A percentile compares a stretch with the other conserved stretches of the same genome.
Conservation (phyloP, 2,113 vertebrate species). For the Pituophis catenifer region DNA sequence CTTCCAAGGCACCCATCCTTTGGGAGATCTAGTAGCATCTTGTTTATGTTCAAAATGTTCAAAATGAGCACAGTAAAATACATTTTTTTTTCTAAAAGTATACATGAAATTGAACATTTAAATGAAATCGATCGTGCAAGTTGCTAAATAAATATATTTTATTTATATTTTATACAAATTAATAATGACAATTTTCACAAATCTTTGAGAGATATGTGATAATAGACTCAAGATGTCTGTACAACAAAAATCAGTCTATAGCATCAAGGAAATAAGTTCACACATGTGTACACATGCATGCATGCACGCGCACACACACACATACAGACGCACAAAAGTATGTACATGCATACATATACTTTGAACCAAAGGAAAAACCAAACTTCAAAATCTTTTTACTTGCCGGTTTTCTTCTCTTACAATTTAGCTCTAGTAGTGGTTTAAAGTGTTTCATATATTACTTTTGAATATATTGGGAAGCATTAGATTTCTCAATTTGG, state of each 20-base stretch:
- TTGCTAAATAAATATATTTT: neutral
- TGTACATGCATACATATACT: neutral
- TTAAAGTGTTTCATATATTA: neutral
- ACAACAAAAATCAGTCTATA: conserved; percentile 3
- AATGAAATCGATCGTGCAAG: neutral
- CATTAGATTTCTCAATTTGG: neutral
- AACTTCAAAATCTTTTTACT: conserved; percentile 1
- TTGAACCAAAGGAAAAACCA: neutral
- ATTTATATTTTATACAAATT: neutral
- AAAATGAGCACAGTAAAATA: neutral
- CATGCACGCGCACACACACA: too few species aligned
- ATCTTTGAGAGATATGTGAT: conserved; percentile 2
- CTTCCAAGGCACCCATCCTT: neutral
- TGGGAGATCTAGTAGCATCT: neutral
- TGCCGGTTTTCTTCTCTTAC: neutral
- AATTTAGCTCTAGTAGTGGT: conserved; percentile 16
- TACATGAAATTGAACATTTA: neutral
- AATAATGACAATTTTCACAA: conserved; percentile 10
- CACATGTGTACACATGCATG: neutral
- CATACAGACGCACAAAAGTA: neutral
- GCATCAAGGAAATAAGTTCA: neutral
- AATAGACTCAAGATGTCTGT: neutral
- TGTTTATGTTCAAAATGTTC: conserved; percentile 3
- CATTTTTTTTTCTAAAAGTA: neutral
- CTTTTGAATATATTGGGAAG: rapidly evolving